These are phyloP conservation scores for Monarcha castaneiventris DNA, from an alignment of 2,113 vertebrate species.

Conservation along the genomic window DNA sequence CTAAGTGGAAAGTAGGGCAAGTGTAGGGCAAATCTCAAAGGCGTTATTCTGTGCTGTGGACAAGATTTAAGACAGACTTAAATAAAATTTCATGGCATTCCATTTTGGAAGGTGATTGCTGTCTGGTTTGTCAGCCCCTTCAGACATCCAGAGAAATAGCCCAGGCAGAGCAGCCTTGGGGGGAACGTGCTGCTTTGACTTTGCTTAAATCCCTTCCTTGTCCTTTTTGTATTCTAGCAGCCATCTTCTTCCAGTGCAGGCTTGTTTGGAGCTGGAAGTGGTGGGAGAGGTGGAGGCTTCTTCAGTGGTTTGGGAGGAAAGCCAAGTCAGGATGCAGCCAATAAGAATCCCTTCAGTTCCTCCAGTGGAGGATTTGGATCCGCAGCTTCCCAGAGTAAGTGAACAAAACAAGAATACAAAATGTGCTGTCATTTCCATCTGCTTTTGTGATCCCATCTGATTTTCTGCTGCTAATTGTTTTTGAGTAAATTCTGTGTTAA, in stretches of 20 bases:
- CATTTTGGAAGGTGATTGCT: background rate
- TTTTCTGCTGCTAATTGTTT: background rate
- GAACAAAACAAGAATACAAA: constrained; percentile 8
- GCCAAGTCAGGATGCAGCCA: constrained; percentile 93
- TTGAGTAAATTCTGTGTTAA: background rate
- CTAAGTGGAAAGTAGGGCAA: background rate
- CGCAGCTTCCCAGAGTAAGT: constrained; percentile 73
- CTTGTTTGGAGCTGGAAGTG: constrained; percentile 82
- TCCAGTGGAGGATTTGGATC: constrained; percentile 73
- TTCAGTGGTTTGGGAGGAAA: constrained; percentile 96
- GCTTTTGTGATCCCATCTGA: constrained; percentile 11
- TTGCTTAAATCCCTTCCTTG: background rate
- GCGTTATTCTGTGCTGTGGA: background rate
- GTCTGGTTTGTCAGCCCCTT: background rate
- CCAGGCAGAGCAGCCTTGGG: background rate
- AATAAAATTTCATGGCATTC: background rate
- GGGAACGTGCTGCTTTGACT: background rate
- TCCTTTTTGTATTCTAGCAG: constrained; percentile 53
- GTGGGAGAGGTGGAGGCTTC: constrained; percentile 80
- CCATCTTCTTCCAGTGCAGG: constrained; percentile 74
- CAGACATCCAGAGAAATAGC: background rate
- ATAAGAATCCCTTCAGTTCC: constrained; percentile 92
- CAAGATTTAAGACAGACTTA: background rate
- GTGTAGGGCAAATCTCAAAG: background rate
- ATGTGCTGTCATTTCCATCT: constrained; percentile 6